phyloP scores from a whole-genome alignment of 1,140 invertebrate genomes.

The Pogonus chalceus region DNA sequence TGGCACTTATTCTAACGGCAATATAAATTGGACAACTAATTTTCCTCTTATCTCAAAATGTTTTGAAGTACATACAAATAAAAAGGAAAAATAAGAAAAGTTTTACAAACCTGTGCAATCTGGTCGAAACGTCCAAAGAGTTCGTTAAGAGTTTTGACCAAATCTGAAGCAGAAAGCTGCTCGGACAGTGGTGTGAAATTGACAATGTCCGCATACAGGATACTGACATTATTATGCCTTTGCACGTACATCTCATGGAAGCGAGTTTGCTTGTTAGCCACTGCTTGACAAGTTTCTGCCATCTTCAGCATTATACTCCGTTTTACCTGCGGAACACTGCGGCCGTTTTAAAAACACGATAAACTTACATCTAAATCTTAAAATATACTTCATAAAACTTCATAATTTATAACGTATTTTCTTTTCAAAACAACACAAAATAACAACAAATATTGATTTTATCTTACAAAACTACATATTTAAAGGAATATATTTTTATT shows the following conservation, averaged over 20 bases:
- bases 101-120: constrained; percentile 70
- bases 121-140: constrained; percentile 95
- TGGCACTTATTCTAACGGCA: no score
- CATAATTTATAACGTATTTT: no score
- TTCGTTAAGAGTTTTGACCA: constrained; percentile 92
- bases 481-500: no score
- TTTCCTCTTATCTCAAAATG: no score
- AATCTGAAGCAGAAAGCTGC: constrained; percentile 82
- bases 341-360: neutral
- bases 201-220: constrained; percentile 96
- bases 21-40: no score
- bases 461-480: no score
- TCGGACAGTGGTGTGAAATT: constrained; percentile 94
- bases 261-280: constrained; percentile 57
- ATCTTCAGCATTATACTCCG: constrained; percentile 88
- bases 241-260: constrained; percentile 98
- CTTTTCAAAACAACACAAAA: no score
- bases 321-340: constrained; percentile 56
- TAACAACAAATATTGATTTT: no score
- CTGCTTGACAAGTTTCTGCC: constrained; percentile 75
- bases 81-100: no score
- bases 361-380: no score
- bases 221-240: constrained; percentile 94
- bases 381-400: no score
- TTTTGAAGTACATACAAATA: no score